Evolutionary conservation across 2,113 vertebrate genomes (phyloP).

Genomic region (Cettia cetti): DNA sequence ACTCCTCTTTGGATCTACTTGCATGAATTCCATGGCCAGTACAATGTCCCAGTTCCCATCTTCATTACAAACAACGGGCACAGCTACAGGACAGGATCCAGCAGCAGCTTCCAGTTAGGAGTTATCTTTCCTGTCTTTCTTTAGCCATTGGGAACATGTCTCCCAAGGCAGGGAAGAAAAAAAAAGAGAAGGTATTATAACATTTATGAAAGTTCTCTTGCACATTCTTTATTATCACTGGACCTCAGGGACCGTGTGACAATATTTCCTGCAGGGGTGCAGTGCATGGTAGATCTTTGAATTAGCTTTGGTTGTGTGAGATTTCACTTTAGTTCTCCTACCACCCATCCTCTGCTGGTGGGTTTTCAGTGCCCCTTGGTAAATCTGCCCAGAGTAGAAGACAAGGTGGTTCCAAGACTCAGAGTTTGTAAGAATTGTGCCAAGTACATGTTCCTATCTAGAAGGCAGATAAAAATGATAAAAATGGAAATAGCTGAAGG

Average conservation of each 20-base stretch:
- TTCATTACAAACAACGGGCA: not conserved
- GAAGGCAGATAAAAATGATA: not conserved
- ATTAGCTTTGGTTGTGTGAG: not conserved
- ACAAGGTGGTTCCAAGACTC: not conserved
- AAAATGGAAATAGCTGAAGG: not conserved
- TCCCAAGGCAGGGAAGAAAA: not conserved
- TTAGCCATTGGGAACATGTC: not conserved
- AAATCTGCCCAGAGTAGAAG: not conserved
- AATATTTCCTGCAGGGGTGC: not conserved
- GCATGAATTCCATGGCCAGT: not conserved
- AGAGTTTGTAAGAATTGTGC: not conserved
- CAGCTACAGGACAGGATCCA: not conserved
- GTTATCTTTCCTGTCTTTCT: not conserved
- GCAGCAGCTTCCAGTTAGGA: not conserved
- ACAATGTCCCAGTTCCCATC: not conserved
- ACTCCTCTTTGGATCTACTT: not conserved
- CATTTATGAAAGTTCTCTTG: not conserved
- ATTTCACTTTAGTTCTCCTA: not conserved
- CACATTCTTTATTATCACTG: not conserved
- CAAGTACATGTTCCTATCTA: not conserved
- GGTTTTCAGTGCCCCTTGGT: not conserved
- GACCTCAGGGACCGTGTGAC: not conserved
- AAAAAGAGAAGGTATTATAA: not conserved
- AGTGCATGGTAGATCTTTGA: not conserved
- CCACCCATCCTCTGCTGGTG: not conserved